phyloP scores from a whole-genome alignment of 37 sponge, comb jelly and placozoan species.

The Ianthella basta region DNA sequence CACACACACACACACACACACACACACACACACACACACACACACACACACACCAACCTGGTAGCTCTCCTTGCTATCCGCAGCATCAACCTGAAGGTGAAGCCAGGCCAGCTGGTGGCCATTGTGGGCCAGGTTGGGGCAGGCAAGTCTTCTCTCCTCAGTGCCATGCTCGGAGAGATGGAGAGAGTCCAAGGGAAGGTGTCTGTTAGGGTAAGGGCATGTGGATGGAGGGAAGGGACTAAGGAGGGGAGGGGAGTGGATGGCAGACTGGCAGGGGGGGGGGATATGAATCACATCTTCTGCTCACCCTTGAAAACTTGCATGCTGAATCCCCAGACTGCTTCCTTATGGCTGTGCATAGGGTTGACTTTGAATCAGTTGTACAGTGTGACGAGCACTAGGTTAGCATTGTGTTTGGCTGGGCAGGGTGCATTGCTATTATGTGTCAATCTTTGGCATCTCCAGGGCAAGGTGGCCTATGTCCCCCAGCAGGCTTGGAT shows the following conservation, averaged over 20 bases:
- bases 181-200: slow-evolving; percentile 70
- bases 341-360: too few relatives aligned
- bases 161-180: slow-evolving; percentile 88
- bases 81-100: slow-evolving; percentile 74
- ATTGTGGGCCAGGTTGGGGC: slow-evolving; percentile 89
- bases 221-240: background rate
- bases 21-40: too few relatives aligned
- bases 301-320: too few relatives aligned
- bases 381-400: too few relatives aligned
- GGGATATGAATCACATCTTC: background rate
- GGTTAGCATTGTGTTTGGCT: too few relatives aligned
- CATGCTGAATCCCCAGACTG: too few relatives aligned
- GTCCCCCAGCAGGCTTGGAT: slow-evolving; percentile 89
- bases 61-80: background rate
- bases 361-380: too few relatives aligned
- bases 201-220: slow-evolving; percentile 33
- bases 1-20: too few relatives aligned
- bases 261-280: background rate
- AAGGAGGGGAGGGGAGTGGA: background rate
- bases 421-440: too few relatives aligned
- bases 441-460: too few relatives aligned
- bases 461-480: slow-evolving; percentile 80
- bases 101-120: slow-evolving; percentile 69
- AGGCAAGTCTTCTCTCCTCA: slow-evolving; percentile 85
- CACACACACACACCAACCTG: too few relatives aligned